Evolutionary conservation across 2,113 vertebrate species (phyloP).

Genomic region (Neomonachus schauinslandi): DNA sequence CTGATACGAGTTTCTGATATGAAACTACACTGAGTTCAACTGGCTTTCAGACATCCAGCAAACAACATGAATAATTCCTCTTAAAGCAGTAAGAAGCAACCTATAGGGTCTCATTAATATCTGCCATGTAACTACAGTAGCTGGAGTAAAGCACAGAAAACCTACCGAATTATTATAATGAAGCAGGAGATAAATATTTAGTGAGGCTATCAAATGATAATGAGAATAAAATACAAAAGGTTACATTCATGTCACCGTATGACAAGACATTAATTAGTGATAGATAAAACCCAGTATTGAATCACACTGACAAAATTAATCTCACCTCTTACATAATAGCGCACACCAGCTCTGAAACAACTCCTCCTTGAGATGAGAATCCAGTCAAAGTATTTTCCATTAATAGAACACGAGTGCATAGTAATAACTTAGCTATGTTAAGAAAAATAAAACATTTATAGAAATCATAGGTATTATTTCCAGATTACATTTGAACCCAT

Average conservation of each 20-base stretch:
- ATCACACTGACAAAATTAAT: neutral
- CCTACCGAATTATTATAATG: neutral
- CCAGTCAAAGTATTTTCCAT: conserved; percentile 96
- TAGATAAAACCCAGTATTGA: neutral
- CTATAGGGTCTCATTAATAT: neutral
- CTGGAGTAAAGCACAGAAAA: neutral
- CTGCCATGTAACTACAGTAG: neutral
- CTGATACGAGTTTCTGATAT: neutral
- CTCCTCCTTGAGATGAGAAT: conserved; percentile 96
- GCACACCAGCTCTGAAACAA: conserved; percentile 96
- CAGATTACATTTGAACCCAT: neutral
- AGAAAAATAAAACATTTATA: conserved; percentile 78
- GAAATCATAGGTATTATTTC: neutral
- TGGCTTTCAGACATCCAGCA: neutral
- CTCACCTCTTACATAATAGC: conserved; percentile 97
- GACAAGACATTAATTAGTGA: neutral
- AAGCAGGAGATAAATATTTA: neutral
- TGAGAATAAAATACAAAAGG: neutral
- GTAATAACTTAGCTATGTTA: conserved; percentile 88
- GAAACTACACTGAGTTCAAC: neutral
- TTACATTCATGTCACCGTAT: neutral
- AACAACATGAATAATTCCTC: neutral
- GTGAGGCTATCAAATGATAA: neutral
- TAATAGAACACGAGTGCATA: conserved; percentile 94
- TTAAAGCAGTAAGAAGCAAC: neutral